Evolutionary conservation across 2,113 vertebrate species (phyloP).

Genomic region (Varanus salvator): DNA sequence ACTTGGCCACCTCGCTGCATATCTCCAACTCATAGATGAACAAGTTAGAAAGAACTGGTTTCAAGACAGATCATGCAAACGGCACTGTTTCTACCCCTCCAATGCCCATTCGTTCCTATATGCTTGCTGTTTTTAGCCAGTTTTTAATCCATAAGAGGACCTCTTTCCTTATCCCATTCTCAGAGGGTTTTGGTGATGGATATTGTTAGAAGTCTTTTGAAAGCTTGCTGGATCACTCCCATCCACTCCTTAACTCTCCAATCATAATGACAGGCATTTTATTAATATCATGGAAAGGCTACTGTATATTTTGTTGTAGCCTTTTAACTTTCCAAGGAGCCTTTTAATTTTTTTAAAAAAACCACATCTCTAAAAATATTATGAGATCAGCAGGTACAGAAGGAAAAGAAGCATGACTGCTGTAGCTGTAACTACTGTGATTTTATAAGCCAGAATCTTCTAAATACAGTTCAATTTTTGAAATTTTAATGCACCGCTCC

Average conservation of each 20-base stretch:
- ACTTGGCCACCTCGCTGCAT: no score
- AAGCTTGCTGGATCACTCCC: no score
- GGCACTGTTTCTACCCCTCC: no score
- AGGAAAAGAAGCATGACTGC: neutral
- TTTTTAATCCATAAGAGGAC: no score
- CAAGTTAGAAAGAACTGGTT: no score
- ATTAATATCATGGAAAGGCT: neutral
- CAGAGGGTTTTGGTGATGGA: no score
- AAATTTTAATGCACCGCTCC: slow-evolving; percentile 16
- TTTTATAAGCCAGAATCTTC: neutral
- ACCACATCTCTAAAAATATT: neutral
- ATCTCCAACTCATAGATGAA: no score
- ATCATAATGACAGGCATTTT: neutral
- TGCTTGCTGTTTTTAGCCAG: no score
- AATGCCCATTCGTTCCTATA: no score
- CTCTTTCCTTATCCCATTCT: no score
- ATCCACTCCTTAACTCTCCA: neutral
- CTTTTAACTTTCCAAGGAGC: neutral
- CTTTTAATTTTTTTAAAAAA: neutral
- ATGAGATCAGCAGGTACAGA: neutral
- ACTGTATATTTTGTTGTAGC: neutral
- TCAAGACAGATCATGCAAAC: no score
- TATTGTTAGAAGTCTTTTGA: no score
- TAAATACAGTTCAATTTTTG: neutral
- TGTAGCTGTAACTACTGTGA: neutral